phyloP scores from a whole-genome alignment of 2,113 vertebrate genomes.

The Sprattus sprattus region DNA sequence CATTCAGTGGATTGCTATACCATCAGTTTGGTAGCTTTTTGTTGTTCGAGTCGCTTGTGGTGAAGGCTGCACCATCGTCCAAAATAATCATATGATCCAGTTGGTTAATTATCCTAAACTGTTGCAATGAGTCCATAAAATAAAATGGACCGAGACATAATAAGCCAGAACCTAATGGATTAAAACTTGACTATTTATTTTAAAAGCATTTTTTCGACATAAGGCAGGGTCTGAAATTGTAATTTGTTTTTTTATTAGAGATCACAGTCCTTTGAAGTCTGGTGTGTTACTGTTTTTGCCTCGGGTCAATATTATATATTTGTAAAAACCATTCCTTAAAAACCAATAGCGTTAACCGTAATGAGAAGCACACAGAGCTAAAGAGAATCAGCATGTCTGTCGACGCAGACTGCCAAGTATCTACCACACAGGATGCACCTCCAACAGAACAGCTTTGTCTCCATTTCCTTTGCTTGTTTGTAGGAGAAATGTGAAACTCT shows the following conservation, averaged over 20 bases:
- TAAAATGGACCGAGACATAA: neutral
- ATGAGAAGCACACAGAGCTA: slow-evolving; percentile 27
- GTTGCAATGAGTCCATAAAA: neutral
- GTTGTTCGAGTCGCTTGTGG: slow-evolving; percentile 37
- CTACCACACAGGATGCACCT: slow-evolving; percentile 18
- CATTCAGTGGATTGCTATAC: slow-evolving; percentile 36
- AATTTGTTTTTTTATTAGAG: slow-evolving; percentile 17
- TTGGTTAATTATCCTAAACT: neutral
- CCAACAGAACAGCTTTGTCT: neutral
- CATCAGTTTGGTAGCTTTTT: slow-evolving; percentile 30
- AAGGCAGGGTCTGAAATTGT: neutral
- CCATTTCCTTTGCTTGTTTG: neutral
- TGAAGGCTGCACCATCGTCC: slow-evolving; percentile 34
- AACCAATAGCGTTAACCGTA: neutral
- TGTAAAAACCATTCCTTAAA: neutral
- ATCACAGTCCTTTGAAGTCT: neutral
- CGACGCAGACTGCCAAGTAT: slow-evolving; percentile 9
- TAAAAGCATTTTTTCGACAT: neutral
- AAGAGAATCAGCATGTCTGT: slow-evolving; percentile 25
- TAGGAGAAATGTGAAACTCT: neutral
- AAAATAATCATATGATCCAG: neutral
- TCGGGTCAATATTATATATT: neutral
- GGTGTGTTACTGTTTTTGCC: neutral
- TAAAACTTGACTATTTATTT: neutral
- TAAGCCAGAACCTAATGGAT: neutral